phyloP scores from a whole-genome alignment of 2,888 invertebrate species.

The Brenthis daphne region DNA sequence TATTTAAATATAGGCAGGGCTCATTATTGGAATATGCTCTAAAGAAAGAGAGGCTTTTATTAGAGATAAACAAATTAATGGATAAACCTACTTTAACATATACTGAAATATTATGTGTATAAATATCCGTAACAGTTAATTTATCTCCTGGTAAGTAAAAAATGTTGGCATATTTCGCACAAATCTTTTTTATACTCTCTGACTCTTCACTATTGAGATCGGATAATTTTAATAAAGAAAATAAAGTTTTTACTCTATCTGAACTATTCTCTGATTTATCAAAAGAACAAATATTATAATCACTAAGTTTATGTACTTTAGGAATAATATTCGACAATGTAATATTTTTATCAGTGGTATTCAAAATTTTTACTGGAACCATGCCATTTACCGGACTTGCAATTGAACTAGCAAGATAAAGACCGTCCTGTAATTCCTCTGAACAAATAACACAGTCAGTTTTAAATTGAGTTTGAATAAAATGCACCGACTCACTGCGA shows the following conservation, averaged over 20 bases:
- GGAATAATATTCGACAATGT: slow-evolving; percentile 8
- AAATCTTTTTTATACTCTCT: not conserved
- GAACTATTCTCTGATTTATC: slow-evolving; percentile 9
- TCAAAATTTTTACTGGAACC: slow-evolving; percentile 1
- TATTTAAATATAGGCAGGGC: slow-evolving; percentile 33
- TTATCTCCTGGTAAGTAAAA: slow-evolving; percentile 18
- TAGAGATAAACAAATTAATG: slow-evolving; percentile 35
- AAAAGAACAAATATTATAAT: slow-evolving; percentile 2
- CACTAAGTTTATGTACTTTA: slow-evolving; percentile 1
- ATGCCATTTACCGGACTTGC: slow-evolving; percentile 1
- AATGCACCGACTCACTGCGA: not conserved
- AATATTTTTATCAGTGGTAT: slow-evolving; percentile 4
- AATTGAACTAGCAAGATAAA: not conserved
- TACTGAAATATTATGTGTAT: slow-evolving; percentile 1
- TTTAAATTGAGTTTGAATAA: not conserved
- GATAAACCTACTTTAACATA: slow-evolving; percentile 31
- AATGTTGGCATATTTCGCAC: slow-evolving; percentile 20
- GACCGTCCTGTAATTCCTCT: not conserved
- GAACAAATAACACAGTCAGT: slow-evolving; percentile 1
- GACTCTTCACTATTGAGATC: slow-evolving; percentile 11
- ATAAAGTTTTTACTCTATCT: slow-evolving; percentile 13
- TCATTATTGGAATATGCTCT: slow-evolving; percentile 37
- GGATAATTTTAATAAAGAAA: slow-evolving; percentile 10
- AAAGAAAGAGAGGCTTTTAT: slow-evolving; percentile 37
- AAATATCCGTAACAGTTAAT: slow-evolving; percentile 9